A percentile compares a stretch with the other conserved stretches of the same genome.
phyloP scores from a whole-genome alignment of 2,888 invertebrate species.

The Eilema caniola region DNA sequence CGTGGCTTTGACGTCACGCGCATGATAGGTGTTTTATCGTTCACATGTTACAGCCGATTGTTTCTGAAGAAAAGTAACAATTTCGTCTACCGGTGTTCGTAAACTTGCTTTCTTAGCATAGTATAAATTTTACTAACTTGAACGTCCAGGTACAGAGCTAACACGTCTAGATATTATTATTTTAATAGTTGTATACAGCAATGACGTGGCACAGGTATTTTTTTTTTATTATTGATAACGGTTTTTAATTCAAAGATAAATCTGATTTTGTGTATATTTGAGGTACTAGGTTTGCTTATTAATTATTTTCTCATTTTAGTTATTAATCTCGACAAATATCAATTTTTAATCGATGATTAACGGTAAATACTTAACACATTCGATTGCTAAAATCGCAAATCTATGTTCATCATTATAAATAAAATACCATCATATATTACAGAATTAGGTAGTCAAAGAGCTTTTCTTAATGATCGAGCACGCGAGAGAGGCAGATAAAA shows the following conservation, averaged over 20 bases:
- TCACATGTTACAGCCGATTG: constrained; percentile 58
- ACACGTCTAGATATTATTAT: no score
- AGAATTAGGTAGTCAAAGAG: constrained; percentile 69
- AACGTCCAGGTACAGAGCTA: neutral
- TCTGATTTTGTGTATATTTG: no score
- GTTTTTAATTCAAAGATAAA: neutral
- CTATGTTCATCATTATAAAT: constrained; percentile 50
- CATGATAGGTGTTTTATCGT: constrained; percentile 74
- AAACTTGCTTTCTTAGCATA: constrained; percentile 20
- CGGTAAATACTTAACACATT: no score
- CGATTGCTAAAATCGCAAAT: constrained; percentile 45
- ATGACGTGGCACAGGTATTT: constrained; percentile 9
- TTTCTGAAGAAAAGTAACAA: constrained; percentile 62
- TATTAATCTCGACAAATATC: constrained; percentile 31
- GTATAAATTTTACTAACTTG: neutral
- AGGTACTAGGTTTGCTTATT: neutral
- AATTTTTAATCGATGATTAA: constrained; percentile 49
- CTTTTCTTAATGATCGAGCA: constrained; percentile 58
- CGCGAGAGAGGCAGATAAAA: constrained; percentile 64
- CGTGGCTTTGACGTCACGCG: constrained; percentile 74
- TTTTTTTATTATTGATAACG: neutral
- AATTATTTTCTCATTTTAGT: neutral
- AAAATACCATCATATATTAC: constrained; percentile 60
- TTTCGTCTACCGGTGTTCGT: constrained; percentile 32
- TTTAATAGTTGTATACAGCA: neutral